A percentile compares a stretch with the other conserved stretches of the same genome.
Conservation (phyloP, 2,113 vertebrate species). For the Hucho hucho region DNA sequence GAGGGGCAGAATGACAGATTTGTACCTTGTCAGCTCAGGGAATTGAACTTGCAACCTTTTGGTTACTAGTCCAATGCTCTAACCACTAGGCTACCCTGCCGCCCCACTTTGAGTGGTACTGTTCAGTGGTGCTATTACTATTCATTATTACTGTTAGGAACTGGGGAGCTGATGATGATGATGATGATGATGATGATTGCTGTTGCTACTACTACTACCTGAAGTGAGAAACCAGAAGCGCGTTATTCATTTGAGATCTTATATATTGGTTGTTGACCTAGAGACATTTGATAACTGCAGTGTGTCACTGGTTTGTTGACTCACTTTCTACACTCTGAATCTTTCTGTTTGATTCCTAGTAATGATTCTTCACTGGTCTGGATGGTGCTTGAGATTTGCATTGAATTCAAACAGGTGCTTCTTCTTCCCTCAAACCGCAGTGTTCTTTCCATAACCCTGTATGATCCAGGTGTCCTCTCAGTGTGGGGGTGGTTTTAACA, state of each 20-base stretch:
- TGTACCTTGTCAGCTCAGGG: too few species aligned
- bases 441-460: slow-evolving; percentile 7
- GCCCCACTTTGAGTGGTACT: background rate
- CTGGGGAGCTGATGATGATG: background rate
- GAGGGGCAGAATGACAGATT: too few species aligned
- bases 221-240: too few species aligned
- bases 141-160: background rate
- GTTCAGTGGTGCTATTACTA: background rate
- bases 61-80: too few species aligned
- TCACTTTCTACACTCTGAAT: background rate
- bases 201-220: too few species aligned
- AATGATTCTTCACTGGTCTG: background rate
- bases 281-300: slow-evolving; percentile 30
- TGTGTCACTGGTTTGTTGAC: background rate
- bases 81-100: too few species aligned
- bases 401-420: slow-evolving; percentile 19
- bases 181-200: too few species aligned
- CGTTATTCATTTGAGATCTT: too few species aligned
- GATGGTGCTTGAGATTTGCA: slow-evolving; percentile 10
- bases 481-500: slow-evolving; percentile 18
- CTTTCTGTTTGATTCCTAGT: background rate
- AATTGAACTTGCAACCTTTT: too few species aligned
- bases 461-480: background rate
- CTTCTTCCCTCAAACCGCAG: slow-evolving; percentile 6
- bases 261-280: slow-evolving; percentile 12